Conservation (phyloP, 1,140 invertebrate species). For the Orius insidiosus region DNA sequence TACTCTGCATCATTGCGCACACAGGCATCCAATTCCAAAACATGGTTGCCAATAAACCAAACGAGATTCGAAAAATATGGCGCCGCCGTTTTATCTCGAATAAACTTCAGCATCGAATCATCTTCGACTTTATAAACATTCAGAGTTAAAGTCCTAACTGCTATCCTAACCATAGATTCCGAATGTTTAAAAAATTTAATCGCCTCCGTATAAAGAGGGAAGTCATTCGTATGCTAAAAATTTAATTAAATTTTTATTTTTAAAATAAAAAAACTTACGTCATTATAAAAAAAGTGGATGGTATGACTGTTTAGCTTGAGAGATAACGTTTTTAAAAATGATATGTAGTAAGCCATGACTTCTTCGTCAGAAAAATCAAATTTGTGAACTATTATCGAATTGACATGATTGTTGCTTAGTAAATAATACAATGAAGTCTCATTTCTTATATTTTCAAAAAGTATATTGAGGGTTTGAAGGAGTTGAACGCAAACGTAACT, state of each 20-base stretch:
- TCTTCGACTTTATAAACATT: constrained; percentile 95
- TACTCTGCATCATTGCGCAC: constrained; percentile 88
- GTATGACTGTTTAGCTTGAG: constrained; percentile 97
- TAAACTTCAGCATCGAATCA: constrained; percentile 87
- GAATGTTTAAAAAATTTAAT: constrained; percentile 99
- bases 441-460: constrained; percentile 98
- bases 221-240: constrained; percentile 92
- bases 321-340: constrained; percentile 94
- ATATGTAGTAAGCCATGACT: constrained; percentile 99
- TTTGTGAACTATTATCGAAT: constrained; percentile 97
- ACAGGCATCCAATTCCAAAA: constrained; percentile 87
- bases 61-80: constrained; percentile 97
- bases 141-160: constrained; percentile 88
- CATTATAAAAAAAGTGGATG: constrained; percentile 99
- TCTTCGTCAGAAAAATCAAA: constrained; percentile 99
- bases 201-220: constrained; percentile 95
- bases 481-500: constrained; percentile 95
- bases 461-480: constrained; percentile 93
- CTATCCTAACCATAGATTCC: constrained; percentile 97
- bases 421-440: constrained; percentile 98
- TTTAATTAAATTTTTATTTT: constrained; percentile 11
- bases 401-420: constrained; percentile 98
- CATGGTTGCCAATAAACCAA: constrained; percentile 99
- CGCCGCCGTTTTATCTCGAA: constrained; percentile 84
- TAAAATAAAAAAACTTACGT: constrained; percentile 43